Percentiles rank a stretch among this genome's conserved stretches.
These are phyloP conservation scores for Horisme vitalbata DNA, from an alignment of 2,888 invertebrate genomes.

Conservation along the genomic window DNA sequence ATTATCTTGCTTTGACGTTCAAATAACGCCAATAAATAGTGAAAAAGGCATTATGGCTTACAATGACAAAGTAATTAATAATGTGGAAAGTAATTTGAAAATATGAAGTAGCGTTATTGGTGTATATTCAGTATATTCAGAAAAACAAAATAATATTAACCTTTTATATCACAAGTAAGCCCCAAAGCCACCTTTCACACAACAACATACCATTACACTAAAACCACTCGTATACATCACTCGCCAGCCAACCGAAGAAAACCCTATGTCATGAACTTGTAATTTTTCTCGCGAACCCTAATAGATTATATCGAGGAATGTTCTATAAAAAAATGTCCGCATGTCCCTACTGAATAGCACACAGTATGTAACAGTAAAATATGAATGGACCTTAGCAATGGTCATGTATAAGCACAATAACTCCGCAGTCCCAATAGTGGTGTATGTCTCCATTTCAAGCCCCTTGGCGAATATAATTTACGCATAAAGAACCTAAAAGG, in stretches of 20 bases:
- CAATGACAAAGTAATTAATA: no score
- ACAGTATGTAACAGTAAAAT: slow-evolving; percentile 62
- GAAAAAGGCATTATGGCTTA: no score
- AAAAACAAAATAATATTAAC: not conserved
- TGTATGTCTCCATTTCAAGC: slow-evolving; percentile 76
- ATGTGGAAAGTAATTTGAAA: no score
- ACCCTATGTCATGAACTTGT: slow-evolving; percentile 56
- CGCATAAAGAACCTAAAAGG: slow-evolving; percentile 71
- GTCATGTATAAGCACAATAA: slow-evolving; percentile 63
- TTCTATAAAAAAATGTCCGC: slow-evolving; percentile 46
- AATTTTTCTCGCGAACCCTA: slow-evolving; percentile 51
- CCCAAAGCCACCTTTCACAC: slow-evolving; percentile 1
- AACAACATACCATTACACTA: slow-evolving; percentile 1
- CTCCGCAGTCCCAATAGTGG: slow-evolving; percentile 68
- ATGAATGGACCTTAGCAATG: slow-evolving; percentile 60
- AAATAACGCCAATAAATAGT: no score
- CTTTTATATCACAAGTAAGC: not conserved
- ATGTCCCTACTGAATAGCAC: slow-evolving; percentile 55
- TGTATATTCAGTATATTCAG: no score
- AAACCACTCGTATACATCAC: slow-evolving; percentile 18
- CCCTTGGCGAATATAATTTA: slow-evolving; percentile 76
- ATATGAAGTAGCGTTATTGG: no score
- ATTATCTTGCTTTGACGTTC: no score
- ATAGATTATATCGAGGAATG: slow-evolving; percentile 56
- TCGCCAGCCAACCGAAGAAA: slow-evolving; percentile 37